Conservation (phyloP, 1,140 invertebrate genomes). For the Brachionus rubens region DNA sequence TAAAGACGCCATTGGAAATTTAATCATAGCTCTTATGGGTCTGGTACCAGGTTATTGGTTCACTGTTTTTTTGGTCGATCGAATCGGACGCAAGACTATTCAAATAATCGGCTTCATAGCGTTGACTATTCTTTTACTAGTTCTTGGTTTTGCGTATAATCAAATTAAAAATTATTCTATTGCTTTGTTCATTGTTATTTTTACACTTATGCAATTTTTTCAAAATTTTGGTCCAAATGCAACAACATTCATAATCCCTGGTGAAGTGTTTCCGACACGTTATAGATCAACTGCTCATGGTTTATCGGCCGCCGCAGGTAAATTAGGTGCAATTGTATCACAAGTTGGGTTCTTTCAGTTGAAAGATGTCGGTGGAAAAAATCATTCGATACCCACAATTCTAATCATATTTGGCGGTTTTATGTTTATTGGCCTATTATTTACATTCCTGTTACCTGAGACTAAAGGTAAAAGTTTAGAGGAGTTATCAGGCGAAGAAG, state of each 20-base stretch:
- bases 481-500: neutral
- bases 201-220: slow-evolving; percentile 35
- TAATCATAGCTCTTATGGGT: slow-evolving; percentile 36
- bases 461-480: slow-evolving; percentile 33
- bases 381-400: slow-evolving; percentile 16
- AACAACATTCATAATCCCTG: slow-evolving; percentile 42
- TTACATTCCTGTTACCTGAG: slow-evolving; percentile 40
- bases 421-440: slow-evolving; percentile 29
- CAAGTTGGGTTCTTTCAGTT: slow-evolving; percentile 40
- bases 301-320: slow-evolving; percentile 29
- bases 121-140: neutral
- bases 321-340: slow-evolving; percentile 41
- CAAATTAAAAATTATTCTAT: neutral
- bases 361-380: slow-evolving; percentile 40
- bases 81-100: slow-evolving; percentile 12
- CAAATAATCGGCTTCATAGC: slow-evolving; percentile 40
- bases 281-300: slow-evolving; percentile 46
- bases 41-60: slow-evolving; percentile 38
- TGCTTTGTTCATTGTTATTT: slow-evolving; percentile 19
- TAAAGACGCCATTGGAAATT: slow-evolving; percentile 33
- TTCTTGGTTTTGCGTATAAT: slow-evolving; percentile 5
- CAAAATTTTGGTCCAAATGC: slow-evolving; percentile 38
- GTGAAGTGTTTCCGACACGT: slow-evolving; percentile 43
- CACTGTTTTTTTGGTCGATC: slow-evolving; percentile 14
- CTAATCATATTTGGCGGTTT: slow-evolving; percentile 15